Conservation (phyloP, 2,797 vertebrate genomes). For the Poecilia gillii region DNA sequence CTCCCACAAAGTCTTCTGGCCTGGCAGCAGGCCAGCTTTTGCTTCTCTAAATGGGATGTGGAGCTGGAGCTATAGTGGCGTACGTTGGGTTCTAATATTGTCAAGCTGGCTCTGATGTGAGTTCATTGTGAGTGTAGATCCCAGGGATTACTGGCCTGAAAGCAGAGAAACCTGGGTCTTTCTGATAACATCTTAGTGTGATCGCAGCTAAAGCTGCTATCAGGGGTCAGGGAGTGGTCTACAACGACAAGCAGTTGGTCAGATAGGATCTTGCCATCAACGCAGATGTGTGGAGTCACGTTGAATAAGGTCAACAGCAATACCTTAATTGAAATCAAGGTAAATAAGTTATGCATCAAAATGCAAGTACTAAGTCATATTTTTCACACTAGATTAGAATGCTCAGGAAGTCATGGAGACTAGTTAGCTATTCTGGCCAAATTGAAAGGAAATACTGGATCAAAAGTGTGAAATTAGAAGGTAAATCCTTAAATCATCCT, state of each 20-base stretch:
- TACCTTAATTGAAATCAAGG: background rate
- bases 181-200: slow-evolving; percentile 50
- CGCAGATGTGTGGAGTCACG: slow-evolving; percentile 4
- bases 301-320: background rate
- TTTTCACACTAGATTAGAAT: background rate
- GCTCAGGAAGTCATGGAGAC: background rate
- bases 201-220: slow-evolving; percentile 45
- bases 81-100: slow-evolving; percentile 56
- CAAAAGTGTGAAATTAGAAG: background rate
- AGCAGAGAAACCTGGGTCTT: slow-evolving; percentile 69
- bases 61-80: slow-evolving; percentile 64
- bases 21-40: slow-evolving; percentile 63
- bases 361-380: background rate
- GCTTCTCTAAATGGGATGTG: slow-evolving; percentile 57
- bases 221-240: slow-evolving; percentile 53
- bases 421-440: background rate
- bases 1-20: slow-evolving; percentile 60
- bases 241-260: slow-evolving; percentile 44
- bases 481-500: background rate
- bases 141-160: slow-evolving; percentile 76
- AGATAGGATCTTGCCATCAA: slow-evolving; percentile 18
- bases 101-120: slow-evolving; percentile 63
- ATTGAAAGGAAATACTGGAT: background rate
- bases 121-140: slow-evolving; percentile 73
- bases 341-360: background rate